Conservation (phyloP, 2,888 invertebrate genomes). For the Brenthis hecate region DNA sequence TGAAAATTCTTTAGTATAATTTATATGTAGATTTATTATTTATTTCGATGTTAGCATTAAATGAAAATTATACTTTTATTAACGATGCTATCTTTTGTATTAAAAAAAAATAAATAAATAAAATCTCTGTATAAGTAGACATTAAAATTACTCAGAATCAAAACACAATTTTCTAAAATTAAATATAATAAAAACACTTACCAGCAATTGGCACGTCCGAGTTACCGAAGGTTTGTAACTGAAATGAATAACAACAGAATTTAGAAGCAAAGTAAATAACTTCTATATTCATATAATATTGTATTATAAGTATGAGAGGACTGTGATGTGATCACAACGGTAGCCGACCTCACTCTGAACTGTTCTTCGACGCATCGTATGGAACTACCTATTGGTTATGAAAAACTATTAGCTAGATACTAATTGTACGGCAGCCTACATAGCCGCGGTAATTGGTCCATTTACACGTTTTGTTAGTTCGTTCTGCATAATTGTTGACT, state of each 20-base stretch:
- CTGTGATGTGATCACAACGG: conserved; percentile 58
- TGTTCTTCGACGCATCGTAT: conserved; percentile 58
- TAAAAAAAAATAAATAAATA: too few relatives aligned
- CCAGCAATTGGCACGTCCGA: neutral
- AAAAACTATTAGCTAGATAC: conserved; percentile 78
- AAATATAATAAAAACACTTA: neutral
- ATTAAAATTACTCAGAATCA: neutral
- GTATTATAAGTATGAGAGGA: conserved; percentile 36
- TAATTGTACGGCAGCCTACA: conserved; percentile 81
- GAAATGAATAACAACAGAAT: conserved; percentile 7
- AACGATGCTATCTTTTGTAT: too few relatives aligned
- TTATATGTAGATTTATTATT: neutral
- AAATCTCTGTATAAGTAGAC: neutral
- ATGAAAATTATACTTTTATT: too few relatives aligned
- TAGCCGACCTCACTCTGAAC: conserved; percentile 70
- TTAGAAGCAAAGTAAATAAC: neutral
- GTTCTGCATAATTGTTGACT: conserved; percentile 74
- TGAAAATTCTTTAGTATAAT: neutral
- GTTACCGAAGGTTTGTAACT: neutral
- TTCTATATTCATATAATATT: conserved; percentile 11
- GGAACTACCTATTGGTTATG: conserved; percentile 71
- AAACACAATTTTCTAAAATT: neutral
- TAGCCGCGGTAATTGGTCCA: conserved; percentile 79
- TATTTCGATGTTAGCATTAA: neutral
- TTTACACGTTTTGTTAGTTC: conserved; percentile 81